phyloP scores from a whole-genome alignment of 2,888 invertebrate genomes.

The Apotomis turbidana region DNA sequence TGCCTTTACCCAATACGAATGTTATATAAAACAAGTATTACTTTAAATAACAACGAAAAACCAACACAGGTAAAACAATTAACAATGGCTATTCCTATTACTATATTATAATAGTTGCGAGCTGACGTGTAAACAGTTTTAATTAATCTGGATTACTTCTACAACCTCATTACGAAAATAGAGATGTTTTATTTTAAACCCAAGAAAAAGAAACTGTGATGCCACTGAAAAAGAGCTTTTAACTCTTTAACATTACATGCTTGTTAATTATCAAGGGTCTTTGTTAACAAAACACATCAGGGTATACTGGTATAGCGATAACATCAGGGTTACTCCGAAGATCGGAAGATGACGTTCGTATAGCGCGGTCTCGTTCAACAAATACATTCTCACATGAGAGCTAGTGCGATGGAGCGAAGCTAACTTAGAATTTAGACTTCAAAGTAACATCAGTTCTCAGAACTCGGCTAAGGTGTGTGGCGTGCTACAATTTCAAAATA shows the following conservation, averaged over 20 bases:
- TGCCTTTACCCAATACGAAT: background rate
- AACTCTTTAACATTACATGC: background rate
- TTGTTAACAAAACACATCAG: slow-evolving; percentile 15
- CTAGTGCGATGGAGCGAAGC: no score
- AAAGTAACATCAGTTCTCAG: slow-evolving; percentile 18
- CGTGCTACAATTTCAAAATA: slow-evolving; percentile 47
- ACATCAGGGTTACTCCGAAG: slow-evolving; percentile 21
- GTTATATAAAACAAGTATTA: no score
- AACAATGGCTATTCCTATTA: no score
- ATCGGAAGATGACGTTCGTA: no score
- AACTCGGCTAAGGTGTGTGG: slow-evolving; percentile 37
- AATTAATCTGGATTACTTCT: background rate
- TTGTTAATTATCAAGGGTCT: background rate
- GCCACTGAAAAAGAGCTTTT: background rate
- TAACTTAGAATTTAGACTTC: no score
- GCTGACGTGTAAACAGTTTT: no score
- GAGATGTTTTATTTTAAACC: background rate
- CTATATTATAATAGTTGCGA: no score
- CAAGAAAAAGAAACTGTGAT: background rate
- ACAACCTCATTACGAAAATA: background rate
- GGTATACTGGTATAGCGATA: slow-evolving; percentile 31
- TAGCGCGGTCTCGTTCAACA: no score
- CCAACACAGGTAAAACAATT: no score
- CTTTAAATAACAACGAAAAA: no score
- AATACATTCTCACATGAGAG: no score